These are phyloP conservation scores for Hydrolagus colliei DNA, from an alignment of 2,797 vertebrate genomes.

Conservation along the genomic window DNA sequence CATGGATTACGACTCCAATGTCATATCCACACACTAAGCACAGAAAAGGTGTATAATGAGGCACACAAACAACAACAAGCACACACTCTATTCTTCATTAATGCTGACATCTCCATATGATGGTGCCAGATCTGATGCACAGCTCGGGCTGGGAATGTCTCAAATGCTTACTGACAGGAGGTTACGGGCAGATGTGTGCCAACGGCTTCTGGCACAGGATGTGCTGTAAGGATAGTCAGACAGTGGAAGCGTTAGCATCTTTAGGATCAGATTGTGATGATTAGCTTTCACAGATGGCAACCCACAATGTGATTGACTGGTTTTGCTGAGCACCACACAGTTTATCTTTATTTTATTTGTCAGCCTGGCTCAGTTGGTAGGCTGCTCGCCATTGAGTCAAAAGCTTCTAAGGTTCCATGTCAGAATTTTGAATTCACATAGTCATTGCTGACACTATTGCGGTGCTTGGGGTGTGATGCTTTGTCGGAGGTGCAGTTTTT, in stretches of 20 bases:
- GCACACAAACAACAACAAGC: constrained; percentile 2
- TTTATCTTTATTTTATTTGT: background rate
- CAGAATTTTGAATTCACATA: too few relatives aligned
- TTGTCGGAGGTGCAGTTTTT: too few relatives aligned
- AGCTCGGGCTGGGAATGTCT: background rate
- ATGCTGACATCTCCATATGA: background rate
- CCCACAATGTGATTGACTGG: background rate
- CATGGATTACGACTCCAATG: background rate
- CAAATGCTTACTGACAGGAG: constrained; percentile 5
- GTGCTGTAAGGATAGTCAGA: background rate
- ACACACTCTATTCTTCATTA: constrained; percentile 9
- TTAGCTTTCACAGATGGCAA: background rate
- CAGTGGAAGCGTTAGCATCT: background rate
- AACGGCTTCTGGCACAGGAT: background rate
- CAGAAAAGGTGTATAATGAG: background rate
- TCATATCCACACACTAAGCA: background rate
- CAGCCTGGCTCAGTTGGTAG: too few relatives aligned
- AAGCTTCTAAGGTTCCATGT: too few relatives aligned
- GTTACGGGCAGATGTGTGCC: constrained; percentile 16
- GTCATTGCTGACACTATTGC: too few relatives aligned
- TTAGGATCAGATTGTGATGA: constrained; percentile 1
- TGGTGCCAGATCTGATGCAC: background rate
- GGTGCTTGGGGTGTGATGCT: too few relatives aligned
- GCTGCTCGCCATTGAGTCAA: too few relatives aligned
- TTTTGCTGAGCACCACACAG: too few relatives aligned